These are phyloP conservation scores for Drosophila kohkoa DNA, from an alignment of 1,140 invertebrate species.

Conservation along the genomic window DNA sequence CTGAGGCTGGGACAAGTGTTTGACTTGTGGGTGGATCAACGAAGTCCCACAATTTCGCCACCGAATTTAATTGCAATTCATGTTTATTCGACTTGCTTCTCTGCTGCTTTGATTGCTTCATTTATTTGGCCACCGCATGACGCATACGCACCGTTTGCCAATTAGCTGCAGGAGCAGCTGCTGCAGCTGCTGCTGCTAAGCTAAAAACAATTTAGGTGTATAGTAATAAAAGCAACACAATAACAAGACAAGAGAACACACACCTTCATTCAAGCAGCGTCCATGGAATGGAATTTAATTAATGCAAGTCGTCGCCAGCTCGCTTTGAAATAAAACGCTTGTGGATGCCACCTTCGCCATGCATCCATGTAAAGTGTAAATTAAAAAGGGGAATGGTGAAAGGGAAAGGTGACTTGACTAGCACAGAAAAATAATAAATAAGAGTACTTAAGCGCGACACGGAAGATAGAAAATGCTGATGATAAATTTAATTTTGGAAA, in stretches of 20 bases:
- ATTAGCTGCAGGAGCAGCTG: constrained; percentile 47
- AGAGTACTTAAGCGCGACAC: constrained; percentile 2
- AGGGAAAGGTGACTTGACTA: constrained; percentile 33
- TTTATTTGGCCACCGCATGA: constrained; percentile 40
- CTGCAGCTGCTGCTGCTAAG: constrained; percentile 12
- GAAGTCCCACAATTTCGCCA: constrained; percentile 27
- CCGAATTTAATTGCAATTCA: constrained; percentile 39
- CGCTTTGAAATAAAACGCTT: constrained; percentile 46
- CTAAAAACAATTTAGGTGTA: neutral
- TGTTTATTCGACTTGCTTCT: constrained; percentile 10
- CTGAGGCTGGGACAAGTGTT: constrained; percentile 16
- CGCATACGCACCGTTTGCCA: constrained; percentile 67
- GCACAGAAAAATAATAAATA: constrained; percentile 36
- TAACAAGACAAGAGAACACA: constrained; percentile 28
- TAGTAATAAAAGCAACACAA: constrained; percentile 12
- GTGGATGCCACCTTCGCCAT: constrained; percentile 8
- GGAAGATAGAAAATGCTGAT: neutral
- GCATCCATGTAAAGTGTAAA: constrained; percentile 36
- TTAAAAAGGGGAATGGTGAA: constrained; percentile 48
- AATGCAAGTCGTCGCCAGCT: constrained; percentile 61
- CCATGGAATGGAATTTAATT: constrained; percentile 78
- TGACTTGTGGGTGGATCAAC: constrained; percentile 33
- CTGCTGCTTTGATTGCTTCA: constrained; percentile 20
- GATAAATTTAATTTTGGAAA: constrained; percentile 11
- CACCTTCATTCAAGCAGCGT: constrained; percentile 50